Evolutionary conservation across 2,113 vertebrate species (phyloP).

Genomic region (Poeciliopsis retropinna): DNA sequence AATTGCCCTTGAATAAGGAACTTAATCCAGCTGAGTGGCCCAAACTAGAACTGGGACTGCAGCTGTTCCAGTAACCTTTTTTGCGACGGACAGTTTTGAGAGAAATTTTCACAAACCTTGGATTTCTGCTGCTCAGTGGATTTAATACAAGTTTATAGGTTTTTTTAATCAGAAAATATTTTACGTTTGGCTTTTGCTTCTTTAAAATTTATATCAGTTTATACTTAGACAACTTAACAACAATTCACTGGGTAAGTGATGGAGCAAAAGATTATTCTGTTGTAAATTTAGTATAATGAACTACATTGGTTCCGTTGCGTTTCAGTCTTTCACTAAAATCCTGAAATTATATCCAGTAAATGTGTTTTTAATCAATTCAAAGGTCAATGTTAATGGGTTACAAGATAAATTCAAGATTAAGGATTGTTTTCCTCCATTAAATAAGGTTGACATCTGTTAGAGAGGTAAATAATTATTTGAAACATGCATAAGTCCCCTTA

Average conservation of each 20-base stretch:
- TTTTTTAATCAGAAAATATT: neutral
- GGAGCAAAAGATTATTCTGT: neutral
- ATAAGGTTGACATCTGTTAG: neutral
- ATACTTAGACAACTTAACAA: too few relatives aligned
- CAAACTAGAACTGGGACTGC: conserved; percentile 4
- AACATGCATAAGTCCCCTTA: neutral
- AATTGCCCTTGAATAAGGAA: conserved; percentile 36
- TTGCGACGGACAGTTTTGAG: neutral
- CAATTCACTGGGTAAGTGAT: too few relatives aligned
- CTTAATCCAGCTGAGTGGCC: conserved; percentile 19
- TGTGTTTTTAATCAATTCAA: neutral
- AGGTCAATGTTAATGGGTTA: neutral
- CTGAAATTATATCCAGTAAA: too few relatives aligned
- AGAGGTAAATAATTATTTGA: too few relatives aligned
- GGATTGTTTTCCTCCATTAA: neutral
- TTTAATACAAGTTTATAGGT: neutral
- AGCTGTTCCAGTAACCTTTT: neutral
- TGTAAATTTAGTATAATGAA: neutral
- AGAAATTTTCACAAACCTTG: neutral
- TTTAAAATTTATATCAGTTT: too few relatives aligned
- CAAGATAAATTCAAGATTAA: neutral
- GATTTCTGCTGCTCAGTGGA: neutral
- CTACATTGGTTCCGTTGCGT: neutral
- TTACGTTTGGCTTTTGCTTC: too few relatives aligned
- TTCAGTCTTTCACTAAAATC: neutral